Base-by-base conservation (phyloP, 1,140 invertebrate species). In the Drosophila bocqueti region DNA sequence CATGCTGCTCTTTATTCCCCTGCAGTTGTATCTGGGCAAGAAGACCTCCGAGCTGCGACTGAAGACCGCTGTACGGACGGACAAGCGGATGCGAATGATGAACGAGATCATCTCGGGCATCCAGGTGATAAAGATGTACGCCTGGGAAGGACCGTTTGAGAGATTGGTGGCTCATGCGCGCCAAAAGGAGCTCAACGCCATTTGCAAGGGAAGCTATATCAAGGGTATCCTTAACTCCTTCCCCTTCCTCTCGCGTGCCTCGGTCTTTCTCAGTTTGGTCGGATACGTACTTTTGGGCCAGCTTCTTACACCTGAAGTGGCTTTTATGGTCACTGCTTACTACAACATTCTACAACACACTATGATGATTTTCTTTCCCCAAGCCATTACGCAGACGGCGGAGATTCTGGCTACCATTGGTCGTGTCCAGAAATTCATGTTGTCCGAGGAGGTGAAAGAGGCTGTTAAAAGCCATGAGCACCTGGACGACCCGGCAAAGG, bases 231-330 rank as follows among this genome's bases (percentile, higher is more conserved):
- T 96, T 61, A 92, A 96, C 45, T 96, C 96, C 0, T 96, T 96
- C 64, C 96, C 96, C 57, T 96, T 96, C 81, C 94, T 95, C 7
- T 95, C 97, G 0, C 95, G 97, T 75, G 94, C 97, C 13, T 95
- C 96, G 34, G 94, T 98, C 46, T 97, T 98, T 84, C 93, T 96
- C 45, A 96, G 96, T n/a, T 95, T 98, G 58, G 87, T 97, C 9
- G 94, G 96, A 8, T 98, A 96, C 76, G 95, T 97, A 31, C 93
- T 97, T 0, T 93, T 96, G 36, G 95, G 95, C 45, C 92, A 81
- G 40, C 47, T 91, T 9, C 76, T 93, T 1, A 83, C 91, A 0
- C 90, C 92, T 93, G 95, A 97, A 91, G 96, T 96, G 93, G 96
- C 97, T 11, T 96, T 96, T 80, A 94, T 96, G 16, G 93, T 96